Evolutionary conservation across 2,888 invertebrate genomes (phyloP), one percentile per base, ranked within the genome.

Genomic region (Myathropa florea): DNA sequence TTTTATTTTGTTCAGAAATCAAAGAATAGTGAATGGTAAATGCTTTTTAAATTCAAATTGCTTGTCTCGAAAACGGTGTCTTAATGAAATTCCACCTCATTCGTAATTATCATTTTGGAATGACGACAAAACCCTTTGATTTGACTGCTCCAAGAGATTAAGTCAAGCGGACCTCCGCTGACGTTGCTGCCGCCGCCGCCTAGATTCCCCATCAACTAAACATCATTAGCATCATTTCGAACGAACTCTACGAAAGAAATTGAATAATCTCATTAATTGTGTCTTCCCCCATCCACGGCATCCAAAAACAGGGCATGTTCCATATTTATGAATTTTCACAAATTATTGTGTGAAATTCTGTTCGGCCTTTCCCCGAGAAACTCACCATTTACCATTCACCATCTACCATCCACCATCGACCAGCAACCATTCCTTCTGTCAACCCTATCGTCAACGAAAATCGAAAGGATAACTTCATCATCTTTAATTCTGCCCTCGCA

Each of bases 221-320:
- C 83, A 75, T 77, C 68, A 77, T 77, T 70, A 72, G 59, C 72
- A 82, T 86, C 72, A 85, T 86, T 86, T 83, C 78, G 46, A 64
- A 65, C 36, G 68, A 75, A 86, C 70, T 86, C 83, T 46, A 55
- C 70, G 78, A 86, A 86, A 86, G 86, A 86, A 86, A 86, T 86
- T 86, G 86, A 86, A 86, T 86, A 86, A 86, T 83, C 86, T 83
- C 78, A 86, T 86, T 86, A 86, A 86, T 86, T 83, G 86, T 75
- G 78, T 75, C 65, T 7, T 55, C 23, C 75, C 30, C 71, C 57
- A 7, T 9, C 28, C 2, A 6, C 30, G 10, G 55, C 46, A 18
- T 46, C 46, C 46, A 82, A 82, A 79, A 86, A 55, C 78, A 83
- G 71, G 73, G 78, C 78, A 79, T 86, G 78, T 86, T 86, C 86